Conservation (phyloP, 1,140 invertebrate species). For the Antheraea pernyi region DNA sequence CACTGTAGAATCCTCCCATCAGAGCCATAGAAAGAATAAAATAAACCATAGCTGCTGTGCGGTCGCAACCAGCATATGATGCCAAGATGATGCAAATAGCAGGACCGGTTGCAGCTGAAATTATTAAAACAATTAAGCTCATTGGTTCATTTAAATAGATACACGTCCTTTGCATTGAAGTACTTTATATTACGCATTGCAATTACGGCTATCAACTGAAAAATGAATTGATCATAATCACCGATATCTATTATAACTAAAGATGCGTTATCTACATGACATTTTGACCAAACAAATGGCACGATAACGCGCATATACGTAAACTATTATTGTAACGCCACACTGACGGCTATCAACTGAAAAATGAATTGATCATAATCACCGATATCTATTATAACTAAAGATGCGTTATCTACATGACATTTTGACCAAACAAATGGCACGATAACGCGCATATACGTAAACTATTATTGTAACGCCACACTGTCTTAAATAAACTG, state of each 20-base stretch:
- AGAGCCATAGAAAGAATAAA: conserved; percentile 84
- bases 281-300: no score
- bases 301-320: no score
- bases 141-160: neutral
- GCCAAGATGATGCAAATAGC: conserved; percentile 60
- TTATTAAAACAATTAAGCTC: neutral
- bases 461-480: no score
- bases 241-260: no score
- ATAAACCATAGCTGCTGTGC: conserved; percentile 75
- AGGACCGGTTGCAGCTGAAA: conserved; percentile 55
- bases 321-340: no score
- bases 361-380: neutral
- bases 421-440: no score
- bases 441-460: no score
- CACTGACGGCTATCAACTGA: neutral
- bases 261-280: no score
- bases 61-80: conserved; percentile 51
- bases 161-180: neutral
- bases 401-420: no score
- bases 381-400: no score
- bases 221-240: neutral
- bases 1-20: conserved; percentile 84
- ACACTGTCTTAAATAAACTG: no score
- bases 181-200: neutral
- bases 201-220: neutral